Base-by-base conservation (phyloP, 2,797 vertebrate genomes). In the Cygnus olor region DNA sequence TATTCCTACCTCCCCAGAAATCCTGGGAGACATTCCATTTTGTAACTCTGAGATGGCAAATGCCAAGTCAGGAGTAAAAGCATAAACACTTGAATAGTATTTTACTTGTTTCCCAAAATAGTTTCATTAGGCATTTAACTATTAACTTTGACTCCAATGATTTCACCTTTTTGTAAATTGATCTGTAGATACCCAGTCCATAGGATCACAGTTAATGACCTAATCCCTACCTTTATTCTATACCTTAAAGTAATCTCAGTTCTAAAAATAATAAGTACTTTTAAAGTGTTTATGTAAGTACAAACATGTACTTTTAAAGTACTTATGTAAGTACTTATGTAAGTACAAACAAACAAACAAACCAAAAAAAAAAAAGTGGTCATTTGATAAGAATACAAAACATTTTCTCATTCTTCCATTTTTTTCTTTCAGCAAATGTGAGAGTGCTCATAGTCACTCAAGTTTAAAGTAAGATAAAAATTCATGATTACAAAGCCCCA, bases 1-100 rank as follows among this genome's bases (percentile, higher is more conserved):
- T 81, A 16, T 16, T 76, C 57, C 71, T 58, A 44, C 36, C 40
- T 95, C 90, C 71, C 53, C 71, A 95, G 71, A 90, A 95, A 61
- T 42, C 53, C 19, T 85, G 44, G 28, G 27, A 81, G 32, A 36
- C 64, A 42, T 73, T 93, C 65, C 76, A 80, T 77, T 80, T 65
- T 47, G 20, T 68, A 80, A 56, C 60, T 63, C 21, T 60, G 34
- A 57, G n/a, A 66, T 68, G 42, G 53, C 24, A 93, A 64, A 80
- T n/a, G 38, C 20, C 80, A 77, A 81, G 28, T 36, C 42, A 36
- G 38, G 49, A 74, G 14, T 15, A 70, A 82, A 72, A 38, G 32
- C 42, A 42, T 77, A 74, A 93, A 89, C 49, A 69, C 47, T 20
- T 45, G 14, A 73, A 53, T 32, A 49, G 27, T 34, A 61, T 65